These are phyloP conservation scores for Colistium nudipinnis DNA, from an alignment of 2,113 vertebrate genomes.

Conservation along the genomic window DNA sequence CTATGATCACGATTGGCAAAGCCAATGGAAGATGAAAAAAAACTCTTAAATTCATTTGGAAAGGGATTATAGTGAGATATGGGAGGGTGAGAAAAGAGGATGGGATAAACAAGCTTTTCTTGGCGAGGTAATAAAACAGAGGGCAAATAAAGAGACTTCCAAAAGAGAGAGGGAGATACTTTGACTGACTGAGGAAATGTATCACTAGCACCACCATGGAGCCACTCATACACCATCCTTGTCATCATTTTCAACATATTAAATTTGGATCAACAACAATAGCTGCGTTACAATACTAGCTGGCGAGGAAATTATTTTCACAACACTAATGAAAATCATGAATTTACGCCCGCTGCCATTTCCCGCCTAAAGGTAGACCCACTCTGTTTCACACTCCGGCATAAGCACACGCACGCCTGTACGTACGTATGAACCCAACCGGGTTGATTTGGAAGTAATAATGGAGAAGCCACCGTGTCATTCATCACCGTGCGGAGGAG, in stretches of 20 bases:
- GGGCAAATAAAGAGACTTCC: conserved; percentile 1
- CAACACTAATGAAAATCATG: conserved; percentile 76
- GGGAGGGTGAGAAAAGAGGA: conserved; percentile 11
- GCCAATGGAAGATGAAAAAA: conserved; percentile 61
- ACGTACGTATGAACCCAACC: conserved; percentile 38
- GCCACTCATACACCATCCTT: conserved; percentile 17
- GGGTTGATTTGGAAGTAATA: conserved; percentile 70
- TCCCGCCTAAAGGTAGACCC: conserved; percentile 46
- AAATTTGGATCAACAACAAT: conserved; percentile 77
- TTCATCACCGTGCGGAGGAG: conserved; percentile 58
- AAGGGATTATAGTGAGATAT: conserved; percentile 17
- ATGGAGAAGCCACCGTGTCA: conserved; percentile 32
- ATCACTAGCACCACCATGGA: background rate
- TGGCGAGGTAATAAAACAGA: conserved; percentile 24
- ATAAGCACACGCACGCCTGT: conserved; percentile 11
- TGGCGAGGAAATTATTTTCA: conserved; percentile 73
- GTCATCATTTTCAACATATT: conserved; percentile 71
- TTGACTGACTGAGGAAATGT: conserved; percentile 30
- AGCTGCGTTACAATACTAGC: conserved; percentile 64
- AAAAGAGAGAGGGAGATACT: conserved; percentile 13
- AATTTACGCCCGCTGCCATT: conserved; percentile 61
- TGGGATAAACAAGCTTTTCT: conserved; percentile 37
- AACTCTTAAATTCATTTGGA: conserved; percentile 38
- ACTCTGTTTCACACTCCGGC: background rate
- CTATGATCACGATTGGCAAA: conserved; percentile 71